These are phyloP conservation scores for Thryonomys swinderianus DNA, from an alignment of 2,113 vertebrate species.

Conservation along the genomic window DNA sequence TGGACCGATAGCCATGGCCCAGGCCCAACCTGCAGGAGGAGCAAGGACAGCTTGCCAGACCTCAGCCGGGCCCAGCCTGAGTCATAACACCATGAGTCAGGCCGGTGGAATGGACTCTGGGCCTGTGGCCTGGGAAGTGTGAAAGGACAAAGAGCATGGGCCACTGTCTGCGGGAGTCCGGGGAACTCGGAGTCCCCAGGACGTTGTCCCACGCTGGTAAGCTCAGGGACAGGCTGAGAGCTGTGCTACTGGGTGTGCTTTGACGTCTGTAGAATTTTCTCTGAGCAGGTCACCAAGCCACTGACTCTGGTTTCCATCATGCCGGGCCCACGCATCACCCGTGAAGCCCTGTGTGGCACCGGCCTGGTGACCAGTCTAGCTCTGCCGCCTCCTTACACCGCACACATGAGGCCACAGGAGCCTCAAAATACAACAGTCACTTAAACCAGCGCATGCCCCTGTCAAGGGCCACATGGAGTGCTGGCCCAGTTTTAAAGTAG, in stretches of 20 bases:
- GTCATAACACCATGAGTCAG: no score
- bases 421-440: neutral
- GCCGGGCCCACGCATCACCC: neutral
- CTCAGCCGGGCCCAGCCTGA: neutral
- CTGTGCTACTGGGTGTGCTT: no score
- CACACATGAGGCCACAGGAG: neutral
- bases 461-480: neutral
- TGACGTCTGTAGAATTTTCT: no score
- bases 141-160: neutral
- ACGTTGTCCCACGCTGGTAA: no score
- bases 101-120: no score
- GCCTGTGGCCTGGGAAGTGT: no score
- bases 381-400: no score
- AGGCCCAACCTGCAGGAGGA: neutral
- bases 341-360: neutral
- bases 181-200: neutral
- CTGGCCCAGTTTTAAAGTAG: neutral
- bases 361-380: neutral
- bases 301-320: neutral
- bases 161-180: neutral
- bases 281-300: rapidly evolving
- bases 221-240: no score
- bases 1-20: rapidly evolving
- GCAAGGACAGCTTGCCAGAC: no score
- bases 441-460: neutral